These are phyloP conservation scores for Clarias laeviceps DNA, from an alignment of 2,797 vertebrate genomes.

Conservation along the genomic window DNA sequence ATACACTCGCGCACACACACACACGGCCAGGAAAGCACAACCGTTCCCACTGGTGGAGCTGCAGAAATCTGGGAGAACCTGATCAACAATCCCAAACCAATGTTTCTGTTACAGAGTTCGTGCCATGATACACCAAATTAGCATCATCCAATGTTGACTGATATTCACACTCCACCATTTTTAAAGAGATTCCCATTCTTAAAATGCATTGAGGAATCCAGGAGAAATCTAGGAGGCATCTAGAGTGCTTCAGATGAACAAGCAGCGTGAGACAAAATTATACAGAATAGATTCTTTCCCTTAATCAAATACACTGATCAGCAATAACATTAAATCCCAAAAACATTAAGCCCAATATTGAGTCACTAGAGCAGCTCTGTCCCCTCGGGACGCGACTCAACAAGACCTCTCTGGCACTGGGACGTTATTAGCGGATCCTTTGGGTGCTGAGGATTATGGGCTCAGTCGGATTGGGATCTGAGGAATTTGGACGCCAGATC, in stretches of 20 bases:
- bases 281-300: background rate
- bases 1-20: background rate
- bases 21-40: background rate
- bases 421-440: too few species aligned
- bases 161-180: background rate
- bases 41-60: background rate
- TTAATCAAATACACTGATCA: background rate
- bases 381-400: too few species aligned
- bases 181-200: background rate
- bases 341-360: too few species aligned
- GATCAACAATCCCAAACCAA: background rate
- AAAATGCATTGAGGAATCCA: background rate
- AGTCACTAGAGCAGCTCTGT: too few species aligned
- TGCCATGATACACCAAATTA: background rate
- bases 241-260: background rate
- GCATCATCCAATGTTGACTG: background rate
- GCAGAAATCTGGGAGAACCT: background rate
- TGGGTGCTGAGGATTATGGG: too few species aligned
- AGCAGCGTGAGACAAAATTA: background rate
- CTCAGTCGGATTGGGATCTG: too few species aligned
- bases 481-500: too few species aligned
- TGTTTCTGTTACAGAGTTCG: background rate
- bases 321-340: too few species aligned
- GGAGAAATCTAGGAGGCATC: background rate
- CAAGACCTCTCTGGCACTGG: too few species aligned